phyloP scores from a whole-genome alignment of 2,888 invertebrate genomes.

The Selenia dentaria region DNA sequence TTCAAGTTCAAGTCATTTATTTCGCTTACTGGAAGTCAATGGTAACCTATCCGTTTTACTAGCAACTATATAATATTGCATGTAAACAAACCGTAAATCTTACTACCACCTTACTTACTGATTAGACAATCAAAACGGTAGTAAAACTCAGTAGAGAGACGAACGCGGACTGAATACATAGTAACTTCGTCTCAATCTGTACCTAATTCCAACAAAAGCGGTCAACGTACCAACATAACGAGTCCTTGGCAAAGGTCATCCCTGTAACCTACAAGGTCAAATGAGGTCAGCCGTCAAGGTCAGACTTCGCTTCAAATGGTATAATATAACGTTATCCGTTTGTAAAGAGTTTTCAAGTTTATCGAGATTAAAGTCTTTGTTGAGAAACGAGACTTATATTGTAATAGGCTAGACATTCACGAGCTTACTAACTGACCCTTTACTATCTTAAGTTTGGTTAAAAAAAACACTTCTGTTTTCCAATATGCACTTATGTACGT shows the following conservation, averaged over 20 bases:
- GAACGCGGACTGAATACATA: conserved; percentile 15
- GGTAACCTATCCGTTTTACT: too few relatives aligned
- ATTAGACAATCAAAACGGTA: background rate
- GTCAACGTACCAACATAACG: conserved; percentile 41
- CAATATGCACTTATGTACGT: too few relatives aligned
- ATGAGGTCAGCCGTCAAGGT: conserved; percentile 48
- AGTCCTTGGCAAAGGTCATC: conserved; percentile 36
- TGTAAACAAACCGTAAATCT: background rate
- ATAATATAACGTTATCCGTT: conserved; percentile 22
- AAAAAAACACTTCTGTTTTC: too few relatives aligned
- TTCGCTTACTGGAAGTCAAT: too few relatives aligned
- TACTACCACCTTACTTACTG: background rate
- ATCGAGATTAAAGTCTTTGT: conserved; percentile 28
- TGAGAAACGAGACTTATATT: background rate
- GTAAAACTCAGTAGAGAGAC: conserved; percentile 2
- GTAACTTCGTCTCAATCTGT: background rate
- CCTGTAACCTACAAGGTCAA: conserved; percentile 42
- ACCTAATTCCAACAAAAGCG: conserved; percentile 27
- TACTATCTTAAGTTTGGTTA: too few relatives aligned
- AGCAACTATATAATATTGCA: too few relatives aligned
- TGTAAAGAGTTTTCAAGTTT: conserved; percentile 17
- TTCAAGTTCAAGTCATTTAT: too few relatives aligned
- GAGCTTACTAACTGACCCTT: too few relatives aligned
- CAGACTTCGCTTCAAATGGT: conserved; percentile 20
- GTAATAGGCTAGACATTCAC: conserved; percentile 1